Conservation (phyloP, 2,113 vertebrate species). For the Tragelaphus strepsiceros region DNA sequence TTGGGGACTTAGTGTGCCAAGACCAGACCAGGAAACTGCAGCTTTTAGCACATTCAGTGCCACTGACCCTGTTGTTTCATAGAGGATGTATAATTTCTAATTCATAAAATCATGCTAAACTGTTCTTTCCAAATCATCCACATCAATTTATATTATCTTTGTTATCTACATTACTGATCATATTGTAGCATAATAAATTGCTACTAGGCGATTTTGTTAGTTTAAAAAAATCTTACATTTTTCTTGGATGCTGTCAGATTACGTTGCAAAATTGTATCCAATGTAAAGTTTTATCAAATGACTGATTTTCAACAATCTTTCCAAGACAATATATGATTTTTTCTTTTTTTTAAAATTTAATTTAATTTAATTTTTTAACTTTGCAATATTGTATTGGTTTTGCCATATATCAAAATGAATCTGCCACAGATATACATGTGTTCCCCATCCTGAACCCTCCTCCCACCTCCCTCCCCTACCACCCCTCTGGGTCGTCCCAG, state of each 20-base stretch:
- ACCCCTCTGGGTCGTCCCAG: too few species aligned
- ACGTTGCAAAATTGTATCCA: background rate
- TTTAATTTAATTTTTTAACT: too few species aligned
- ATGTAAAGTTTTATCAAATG: background rate
- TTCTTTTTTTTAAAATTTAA: too few species aligned
- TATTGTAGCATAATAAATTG: background rate
- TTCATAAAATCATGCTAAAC: background rate
- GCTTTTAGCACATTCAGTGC: background rate
- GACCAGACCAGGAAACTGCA: background rate
- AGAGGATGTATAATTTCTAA: background rate
- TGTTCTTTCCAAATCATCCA: background rate
- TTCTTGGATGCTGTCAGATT: background rate
- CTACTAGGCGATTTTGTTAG: background rate
- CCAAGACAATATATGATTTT: background rate
- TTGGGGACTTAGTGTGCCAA: background rate
- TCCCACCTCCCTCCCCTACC: too few species aligned
- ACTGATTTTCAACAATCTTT: background rate
- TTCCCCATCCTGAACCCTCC: too few species aligned
- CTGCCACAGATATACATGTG: too few species aligned
- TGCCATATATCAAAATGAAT: too few species aligned
- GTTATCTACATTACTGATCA: background rate
- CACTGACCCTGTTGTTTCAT: background rate
- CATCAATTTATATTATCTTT: background rate
- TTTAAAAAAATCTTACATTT: background rate
- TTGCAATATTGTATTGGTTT: too few species aligned